Percentiles rank a stretch among this genome's conserved stretches.
Conservation (phyloP, 2,888 invertebrate species). For the Lumbricus terrestris region DNA sequence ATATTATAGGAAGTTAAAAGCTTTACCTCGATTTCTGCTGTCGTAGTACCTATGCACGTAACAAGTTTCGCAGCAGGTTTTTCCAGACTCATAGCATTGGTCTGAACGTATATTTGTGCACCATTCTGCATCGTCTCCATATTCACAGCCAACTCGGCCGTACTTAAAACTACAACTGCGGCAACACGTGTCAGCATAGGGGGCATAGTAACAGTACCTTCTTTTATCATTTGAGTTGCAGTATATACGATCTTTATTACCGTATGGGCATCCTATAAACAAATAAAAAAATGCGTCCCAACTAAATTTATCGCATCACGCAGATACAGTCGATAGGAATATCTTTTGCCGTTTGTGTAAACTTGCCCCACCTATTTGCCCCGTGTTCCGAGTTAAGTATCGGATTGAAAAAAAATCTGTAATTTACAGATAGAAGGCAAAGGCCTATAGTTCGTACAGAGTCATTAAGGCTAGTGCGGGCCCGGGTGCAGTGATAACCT, state of each 20-base stretch:
- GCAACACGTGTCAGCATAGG: background rate
- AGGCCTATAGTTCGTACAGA: no score
- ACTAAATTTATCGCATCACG: no score
- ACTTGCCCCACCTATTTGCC: no score
- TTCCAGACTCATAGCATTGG: background rate
- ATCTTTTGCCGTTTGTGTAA: no score
- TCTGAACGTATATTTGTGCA: background rate
- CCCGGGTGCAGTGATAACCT: no score
- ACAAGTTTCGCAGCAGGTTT: background rate
- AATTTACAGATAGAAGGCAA: no score
- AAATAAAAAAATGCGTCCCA: no score
- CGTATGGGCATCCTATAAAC: background rate
- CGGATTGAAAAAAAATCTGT: no score
- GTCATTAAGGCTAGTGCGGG: no score
- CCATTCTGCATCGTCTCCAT: background rate
- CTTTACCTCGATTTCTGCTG: background rate
- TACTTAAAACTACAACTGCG: background rate
- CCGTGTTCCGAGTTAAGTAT: no score
- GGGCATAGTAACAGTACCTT: background rate
- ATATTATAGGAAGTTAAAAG: no score
- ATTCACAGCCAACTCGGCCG: background rate
- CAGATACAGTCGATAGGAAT: no score
- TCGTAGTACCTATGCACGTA: background rate
- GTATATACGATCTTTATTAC: background rate
- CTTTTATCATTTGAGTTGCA: background rate